These are phyloP conservation scores for Cosmia trapezina DNA, from an alignment of 2,888 invertebrate species.

Conservation along the genomic window DNA sequence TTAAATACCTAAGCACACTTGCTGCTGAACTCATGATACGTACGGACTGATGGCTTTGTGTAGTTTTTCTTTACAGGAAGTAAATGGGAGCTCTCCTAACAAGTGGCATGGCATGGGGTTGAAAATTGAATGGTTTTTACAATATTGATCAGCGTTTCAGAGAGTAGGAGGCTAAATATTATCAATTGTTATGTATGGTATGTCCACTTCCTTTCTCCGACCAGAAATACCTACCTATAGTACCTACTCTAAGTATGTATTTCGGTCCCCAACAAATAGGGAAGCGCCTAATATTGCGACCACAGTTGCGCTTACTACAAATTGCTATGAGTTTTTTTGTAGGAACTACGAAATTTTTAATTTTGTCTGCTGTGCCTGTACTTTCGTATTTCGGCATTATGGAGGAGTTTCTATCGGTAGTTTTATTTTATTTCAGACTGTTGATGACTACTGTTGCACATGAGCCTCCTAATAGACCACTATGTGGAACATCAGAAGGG, in stretches of 20 bases:
- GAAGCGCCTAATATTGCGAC: conserved; percentile 74
- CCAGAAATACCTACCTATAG: neutral
- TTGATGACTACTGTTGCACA: neutral
- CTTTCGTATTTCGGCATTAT: conserved; percentile 37
- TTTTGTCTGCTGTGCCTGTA: conserved; percentile 49
- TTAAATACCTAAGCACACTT: conserved; percentile 75
- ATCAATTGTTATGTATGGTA: neutral
- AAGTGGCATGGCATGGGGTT: no score
- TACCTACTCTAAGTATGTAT: neutral
- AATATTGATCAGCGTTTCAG: neutral
- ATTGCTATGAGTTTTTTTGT: conserved; percentile 75
- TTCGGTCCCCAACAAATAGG: conserved; percentile 53
- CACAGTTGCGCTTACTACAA: conserved; percentile 69
- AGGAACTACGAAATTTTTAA: conserved; percentile 69
- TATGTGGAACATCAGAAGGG: neutral
- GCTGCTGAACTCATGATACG: conserved; percentile 60
- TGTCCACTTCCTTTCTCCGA: neutral
- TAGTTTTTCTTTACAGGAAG: conserved; percentile 18
- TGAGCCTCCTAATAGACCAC: neutral
- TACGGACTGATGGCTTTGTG: neutral
- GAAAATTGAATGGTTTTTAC: neutral
- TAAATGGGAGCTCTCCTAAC: no score
- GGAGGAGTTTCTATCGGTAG: conserved; percentile 12
- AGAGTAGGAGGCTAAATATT: neutral
- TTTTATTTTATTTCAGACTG: conserved; percentile 22